A percentile compares a stretch with the other conserved stretches of the same genome.
These are phyloP conservation scores for Ophioderma brevispina DNA, from an alignment of 35 echinoderm and acorn worm species.

Conservation along the genomic window DNA sequence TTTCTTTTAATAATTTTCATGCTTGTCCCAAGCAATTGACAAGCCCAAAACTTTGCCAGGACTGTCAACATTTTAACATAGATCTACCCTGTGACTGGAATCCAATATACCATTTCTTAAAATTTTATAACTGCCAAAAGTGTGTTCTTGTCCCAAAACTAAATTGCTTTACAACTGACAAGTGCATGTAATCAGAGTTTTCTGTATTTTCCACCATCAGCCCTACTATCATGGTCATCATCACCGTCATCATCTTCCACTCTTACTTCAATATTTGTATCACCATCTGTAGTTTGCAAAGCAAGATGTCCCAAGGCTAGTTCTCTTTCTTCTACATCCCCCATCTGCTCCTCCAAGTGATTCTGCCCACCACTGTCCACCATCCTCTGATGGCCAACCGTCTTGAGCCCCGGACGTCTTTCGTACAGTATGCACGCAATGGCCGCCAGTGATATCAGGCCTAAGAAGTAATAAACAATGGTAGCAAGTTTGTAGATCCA, in stretches of 20 bases:
- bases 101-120: no score
- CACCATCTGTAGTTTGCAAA: not conserved
- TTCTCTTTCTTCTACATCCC: not conserved
- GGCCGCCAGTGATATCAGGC: not conserved
- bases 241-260: not conserved
- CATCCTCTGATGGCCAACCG: not conserved
- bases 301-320: not conserved
- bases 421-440: not conserved
- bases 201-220: not conserved
- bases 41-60: no score
- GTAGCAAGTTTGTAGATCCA: not conserved
- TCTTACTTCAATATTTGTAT: not conserved
- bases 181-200: no score
- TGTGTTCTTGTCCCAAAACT: no score
- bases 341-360: not conserved
- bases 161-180: no score
- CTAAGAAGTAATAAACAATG: not conserved
- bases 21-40: no score
- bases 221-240: not conserved
- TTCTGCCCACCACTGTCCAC: not conserved
- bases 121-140: no score
- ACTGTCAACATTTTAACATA: no score
- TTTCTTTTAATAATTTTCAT: no score
- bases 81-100: no score
- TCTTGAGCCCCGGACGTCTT: not conserved